phyloP scores from a whole-genome alignment of 2,113 vertebrate genomes.

The Sorex araneus region DNA sequence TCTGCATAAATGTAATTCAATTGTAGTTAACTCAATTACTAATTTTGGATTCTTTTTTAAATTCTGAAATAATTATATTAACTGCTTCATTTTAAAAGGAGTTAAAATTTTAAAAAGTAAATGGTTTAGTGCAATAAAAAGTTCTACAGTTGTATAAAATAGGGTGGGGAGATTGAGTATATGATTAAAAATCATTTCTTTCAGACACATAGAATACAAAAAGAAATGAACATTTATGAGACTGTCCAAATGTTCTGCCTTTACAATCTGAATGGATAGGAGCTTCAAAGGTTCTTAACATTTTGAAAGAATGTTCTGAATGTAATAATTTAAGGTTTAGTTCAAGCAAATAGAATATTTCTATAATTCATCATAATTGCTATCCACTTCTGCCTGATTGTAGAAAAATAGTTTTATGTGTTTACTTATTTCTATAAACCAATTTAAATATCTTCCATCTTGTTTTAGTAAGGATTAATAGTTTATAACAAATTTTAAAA shows the following conservation, averaged over 20 bases:
- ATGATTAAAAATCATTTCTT: not conserved
- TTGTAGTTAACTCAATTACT: no score
- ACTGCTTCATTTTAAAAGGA: no score
- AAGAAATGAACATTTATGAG: not conserved
- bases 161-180: no score
- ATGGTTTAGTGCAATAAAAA: no score
- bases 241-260: not conserved
- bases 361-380: not conserved
- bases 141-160: no score
- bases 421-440: not conserved
- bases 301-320: conserved; percentile 13
- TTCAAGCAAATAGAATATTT: not conserved
- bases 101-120: no score
- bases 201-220: not conserved
- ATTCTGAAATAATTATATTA: no score
- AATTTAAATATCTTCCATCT: not conserved
- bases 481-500: not conserved
- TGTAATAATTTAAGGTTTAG: not conserved
- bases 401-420: not conserved
- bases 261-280: not conserved
- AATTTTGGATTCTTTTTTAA: no score
- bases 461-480: not conserved
- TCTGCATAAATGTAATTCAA: no score
- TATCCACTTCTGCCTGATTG: not conserved
- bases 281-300: not conserved